Base-by-base conservation (phyloP, 92 coral and sea anemone genomes). In the Porites lobata region DNA sequence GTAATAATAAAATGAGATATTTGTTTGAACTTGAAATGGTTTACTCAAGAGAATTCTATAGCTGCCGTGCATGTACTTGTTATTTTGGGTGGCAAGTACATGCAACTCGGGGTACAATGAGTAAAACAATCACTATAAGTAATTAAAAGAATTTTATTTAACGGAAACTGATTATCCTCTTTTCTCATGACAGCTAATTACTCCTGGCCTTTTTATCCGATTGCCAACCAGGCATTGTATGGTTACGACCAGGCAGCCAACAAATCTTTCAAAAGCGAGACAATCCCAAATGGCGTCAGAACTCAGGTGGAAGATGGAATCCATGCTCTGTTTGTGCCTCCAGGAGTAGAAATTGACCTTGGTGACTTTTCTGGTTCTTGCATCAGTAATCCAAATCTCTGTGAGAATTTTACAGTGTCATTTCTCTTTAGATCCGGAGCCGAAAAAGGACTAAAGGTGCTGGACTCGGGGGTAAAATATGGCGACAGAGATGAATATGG, bases 321-420 rank as follows among this genome's bases (percentile, higher is more conserved):
- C 81, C 52, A 76, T n/a, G 65, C 81, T 21, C 53, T 76, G 81
- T 56, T 76, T 51, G 81, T 76, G 65, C 81, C 81, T 18, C 51
- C 65, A 56, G 81, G 81, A 32, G 52, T 22, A 53, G 50, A 76
- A 56, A 10, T 76, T 38, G 81, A 76, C 58, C 67, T 76, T 22
- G 81, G 81, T 10, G 81, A 76, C 81, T 57, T 76, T 61, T 38
- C 43, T 24, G 81, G 81, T 15, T 53, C 81, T 18, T 76, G 81
- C 17, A 20, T 76, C 19, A 76, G 81, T 38, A 76, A 76, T 21
- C 81, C 67, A 22, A 76, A 7, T 17, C 52, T 76, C n/a, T 76
- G 81, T 61, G 11, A 76, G 10, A 24, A 54, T 19, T 76, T 76
- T 15, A 76, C 81, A 21, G 81, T 76, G 50, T 76, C 81, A 50